Base-by-base conservation (phyloP, 2,113 vertebrate species). In the Perca schrenkii region DNA sequence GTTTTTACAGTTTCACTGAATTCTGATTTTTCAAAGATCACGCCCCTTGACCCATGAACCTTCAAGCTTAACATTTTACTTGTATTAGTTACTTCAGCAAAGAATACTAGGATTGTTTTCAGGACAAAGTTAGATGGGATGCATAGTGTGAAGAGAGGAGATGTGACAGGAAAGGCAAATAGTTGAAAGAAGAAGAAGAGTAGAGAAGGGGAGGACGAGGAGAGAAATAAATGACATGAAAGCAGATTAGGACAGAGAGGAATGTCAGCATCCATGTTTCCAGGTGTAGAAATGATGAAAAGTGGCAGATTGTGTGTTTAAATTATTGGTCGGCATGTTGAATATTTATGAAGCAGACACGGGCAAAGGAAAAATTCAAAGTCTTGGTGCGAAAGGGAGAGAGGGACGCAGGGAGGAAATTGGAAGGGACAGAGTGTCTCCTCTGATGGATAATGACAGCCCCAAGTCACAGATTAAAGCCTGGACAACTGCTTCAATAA, bases 261-360 rank as follows among this genome's bases (percentile, higher is more conserved):
- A 80, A 86, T 80, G 92, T 92, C 94, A 91, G 50, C 56, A 73
- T 88, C 47, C 77, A 83, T 93, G 94, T 90, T 85, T 83, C 80
- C 81, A 90, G 88, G 71, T 89, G 88, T 71, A 62, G 83, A 84
- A 85, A 83, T 90, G 93, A 94, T 92, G 58, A 77, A 40, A 71
- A 76, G 79, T 87, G 92, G 86, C 93, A 91, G 81, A 74, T 68
- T 90, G 74, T 77, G 77, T 83, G 83, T 73, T 86, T 77, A 87
- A 90, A 92, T 86, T 81, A 73, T 70, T 65, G 68, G 82, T 50
- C 25, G 46, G 67, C 61, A 47, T 61, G 28, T 64, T 95, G 91
- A 95, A 95, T 95, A 95, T 95, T 95, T 92, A 96, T 95, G 87
- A 91, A 83, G 77, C 66, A 71, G 74, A 54, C 67, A 13, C 77